Evolutionary conservation across 2,797 vertebrate genomes (phyloP), one percentile per base, ranked within the genome.

Genomic region (Petrocephalus schoutedeni): DNA sequence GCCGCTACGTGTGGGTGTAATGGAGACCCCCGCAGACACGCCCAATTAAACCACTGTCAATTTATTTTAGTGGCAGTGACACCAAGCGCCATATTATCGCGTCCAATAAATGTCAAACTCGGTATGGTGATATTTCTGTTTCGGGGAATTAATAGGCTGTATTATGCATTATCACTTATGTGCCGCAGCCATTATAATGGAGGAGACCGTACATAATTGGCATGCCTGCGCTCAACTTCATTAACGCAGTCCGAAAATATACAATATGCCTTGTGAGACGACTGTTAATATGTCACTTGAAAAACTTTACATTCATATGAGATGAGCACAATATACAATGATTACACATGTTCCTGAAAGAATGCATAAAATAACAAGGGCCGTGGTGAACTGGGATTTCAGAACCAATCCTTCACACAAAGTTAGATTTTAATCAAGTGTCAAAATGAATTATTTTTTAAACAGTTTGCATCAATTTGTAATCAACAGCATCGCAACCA

Each of bases 151-250:
- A 54, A 83, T 49, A 54, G 80, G 51, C 80, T 83, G 53, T 14
- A 83, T 54, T 83, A 83, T 83, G n/a, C 12, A 54, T 83, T 83
- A 83, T 54, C 21, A 49, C 71, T 77, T 77, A 45, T 83, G 80
- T 5, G 21, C n/a, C 21, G 51, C 21, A 54, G 51, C 54, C 21
- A 83, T 54, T 83, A 54, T 28, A 83, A 49, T 54, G 54, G n/a
- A 54, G 45, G 51, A 54, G 41, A 83, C 80, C 53, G 77, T 10
- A 83, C 2, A 51, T 23, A 53, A 83, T 83, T n/a, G 7, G 9
- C n/a, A 83, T 53, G 77, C n/a, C 1, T 14, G 45, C 23, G 16
- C 21, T 83, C 9, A 82, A 51, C 80, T 83, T 83, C 80, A 54
- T 83, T 83, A 83, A 83, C 54, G 80, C 80, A 21, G n/a, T 28